Evolutionary conservation across 2,113 vertebrate species (phyloP).

Genomic region (Notothenia coriiceps): DNA sequence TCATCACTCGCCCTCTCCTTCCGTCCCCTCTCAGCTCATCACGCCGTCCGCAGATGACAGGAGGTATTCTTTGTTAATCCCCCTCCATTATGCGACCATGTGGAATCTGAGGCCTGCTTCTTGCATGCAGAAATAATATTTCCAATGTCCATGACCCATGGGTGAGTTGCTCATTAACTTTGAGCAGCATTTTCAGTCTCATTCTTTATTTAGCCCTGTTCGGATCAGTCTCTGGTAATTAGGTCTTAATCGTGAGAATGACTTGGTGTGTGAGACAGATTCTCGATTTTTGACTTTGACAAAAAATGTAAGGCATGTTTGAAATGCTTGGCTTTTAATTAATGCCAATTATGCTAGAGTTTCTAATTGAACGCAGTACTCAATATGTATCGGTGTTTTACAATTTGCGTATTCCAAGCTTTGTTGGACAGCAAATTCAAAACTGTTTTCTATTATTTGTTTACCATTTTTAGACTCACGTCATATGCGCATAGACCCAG

Average conservation of each 20-base stretch:
- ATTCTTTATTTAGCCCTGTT: conserved; percentile 57
- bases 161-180: conserved; percentile 73
- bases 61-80: conserved; percentile 80
- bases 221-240: conserved; percentile 68
- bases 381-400: background rate
- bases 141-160: conserved; percentile 73
- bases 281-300: background rate
- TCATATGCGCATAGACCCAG: no score
- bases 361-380: background rate
- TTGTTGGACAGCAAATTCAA: background rate
- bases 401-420: conserved; percentile 1
- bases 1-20: conserved; percentile 66
- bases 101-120: conserved; percentile 56
- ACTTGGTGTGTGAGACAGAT: conserved; percentile 21
- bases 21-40: conserved; percentile 75
- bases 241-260: conserved; percentile 58
- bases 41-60: conserved; percentile 75
- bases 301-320: background rate
- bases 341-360: background rate
- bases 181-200: conserved; percentile 52
- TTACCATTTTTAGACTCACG: background rate
- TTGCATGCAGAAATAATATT: conserved; percentile 71
- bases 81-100: conserved; percentile 72
- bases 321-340: conserved; percentile 8
- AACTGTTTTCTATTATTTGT: background rate